These are phyloP conservation scores for Meteorus sp. DNA, from an alignment of 1,140 invertebrate species.

Conservation along the genomic window DNA sequence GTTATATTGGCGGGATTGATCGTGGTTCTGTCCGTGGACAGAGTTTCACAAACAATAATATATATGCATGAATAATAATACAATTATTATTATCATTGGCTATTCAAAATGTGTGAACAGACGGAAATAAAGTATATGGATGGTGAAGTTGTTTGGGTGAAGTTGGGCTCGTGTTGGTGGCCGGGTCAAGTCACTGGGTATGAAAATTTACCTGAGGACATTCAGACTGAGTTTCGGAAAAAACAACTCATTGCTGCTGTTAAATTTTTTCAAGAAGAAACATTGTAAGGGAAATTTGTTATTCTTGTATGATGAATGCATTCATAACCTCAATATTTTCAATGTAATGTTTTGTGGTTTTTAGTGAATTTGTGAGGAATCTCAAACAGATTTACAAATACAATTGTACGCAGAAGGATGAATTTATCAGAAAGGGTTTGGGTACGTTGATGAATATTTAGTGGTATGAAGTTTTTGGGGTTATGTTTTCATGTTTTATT, in stretches of 20 bases:
- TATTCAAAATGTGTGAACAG: conserved; percentile 65
- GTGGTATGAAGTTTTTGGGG: conserved; percentile 27
- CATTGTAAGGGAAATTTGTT: conserved; percentile 66
- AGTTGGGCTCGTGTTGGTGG: conserved; percentile 76
- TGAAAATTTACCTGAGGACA: conserved; percentile 65
- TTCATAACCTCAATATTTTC: conserved; percentile 22
- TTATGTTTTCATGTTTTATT: conserved; percentile 18
- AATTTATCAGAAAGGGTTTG: conserved; percentile 78
- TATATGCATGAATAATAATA: conserved; percentile 13
- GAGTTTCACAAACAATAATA: no score
- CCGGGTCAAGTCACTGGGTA: conserved; percentile 73
- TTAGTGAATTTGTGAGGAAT: conserved; percentile 77
- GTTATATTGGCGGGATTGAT: no score
- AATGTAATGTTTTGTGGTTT: conserved; percentile 49
- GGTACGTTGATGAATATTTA: conserved; percentile 63
- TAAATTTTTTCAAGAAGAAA: conserved; percentile 80
- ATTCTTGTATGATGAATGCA: conserved; percentile 21
- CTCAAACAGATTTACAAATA: conserved; percentile 73
- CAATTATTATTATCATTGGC: conserved; percentile 25
- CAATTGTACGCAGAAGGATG: conserved; percentile 73
- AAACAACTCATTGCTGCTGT: conserved; percentile 75
- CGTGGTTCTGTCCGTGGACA: no score
- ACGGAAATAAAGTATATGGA: conserved; percentile 66
- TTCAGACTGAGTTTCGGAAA: conserved; percentile 63
- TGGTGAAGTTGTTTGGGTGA: conserved; percentile 81